Percentiles rank a stretch among this genome's conserved stretches.
These are phyloP conservation scores for Cassiopea xamachana DNA, from an alignment of 30 jellyfish, hydroid and myxozoan species.

Conservation along the genomic window DNA sequence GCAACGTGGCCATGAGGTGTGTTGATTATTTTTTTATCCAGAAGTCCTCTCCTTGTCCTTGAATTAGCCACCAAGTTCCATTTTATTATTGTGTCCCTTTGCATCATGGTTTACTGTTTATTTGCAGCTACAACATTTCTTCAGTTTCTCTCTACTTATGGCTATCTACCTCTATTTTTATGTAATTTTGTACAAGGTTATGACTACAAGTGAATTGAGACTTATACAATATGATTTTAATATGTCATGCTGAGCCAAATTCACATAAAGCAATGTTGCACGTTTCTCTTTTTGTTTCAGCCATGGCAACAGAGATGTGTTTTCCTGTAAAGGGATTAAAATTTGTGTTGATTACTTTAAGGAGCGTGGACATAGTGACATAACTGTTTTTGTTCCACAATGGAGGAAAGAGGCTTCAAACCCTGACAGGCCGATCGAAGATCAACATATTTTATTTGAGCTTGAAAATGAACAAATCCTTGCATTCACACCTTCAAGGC, in stretches of 20 bases:
- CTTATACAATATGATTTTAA: no score
- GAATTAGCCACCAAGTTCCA: no score
- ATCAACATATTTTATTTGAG: slow-evolving; percentile 74
- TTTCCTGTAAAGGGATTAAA: slow-evolving; percentile 86
- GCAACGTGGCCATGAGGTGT: slow-evolving; percentile 98
- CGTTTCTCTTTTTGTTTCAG: slow-evolving; percentile 34
- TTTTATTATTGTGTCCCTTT: background rate
- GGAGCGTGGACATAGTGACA: slow-evolving; percentile 86
- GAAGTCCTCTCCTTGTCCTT: no score
- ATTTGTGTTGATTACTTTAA: slow-evolving; percentile 86
- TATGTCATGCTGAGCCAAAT: no score
- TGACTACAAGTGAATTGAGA: no score
- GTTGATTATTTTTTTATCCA: background rate
- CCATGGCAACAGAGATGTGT: slow-evolving; percentile 90
- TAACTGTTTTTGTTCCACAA: slow-evolving; percentile 91
- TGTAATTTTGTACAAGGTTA: no score
- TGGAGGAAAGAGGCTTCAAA: slow-evolving; percentile 91
- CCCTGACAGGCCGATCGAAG: slow-evolving; percentile 85
- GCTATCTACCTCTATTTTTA: no score
- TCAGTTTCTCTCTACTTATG: no score
- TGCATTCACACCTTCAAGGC: slow-evolving; percentile 90
- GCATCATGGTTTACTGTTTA: background rate
- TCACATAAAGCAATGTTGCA: no score
- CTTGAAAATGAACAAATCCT: slow-evolving; percentile 80
- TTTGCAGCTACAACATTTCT: no score